phyloP scores from a whole-genome alignment of 92 coral and sea anemone species.

The Chrysogorgia sp. region DNA sequence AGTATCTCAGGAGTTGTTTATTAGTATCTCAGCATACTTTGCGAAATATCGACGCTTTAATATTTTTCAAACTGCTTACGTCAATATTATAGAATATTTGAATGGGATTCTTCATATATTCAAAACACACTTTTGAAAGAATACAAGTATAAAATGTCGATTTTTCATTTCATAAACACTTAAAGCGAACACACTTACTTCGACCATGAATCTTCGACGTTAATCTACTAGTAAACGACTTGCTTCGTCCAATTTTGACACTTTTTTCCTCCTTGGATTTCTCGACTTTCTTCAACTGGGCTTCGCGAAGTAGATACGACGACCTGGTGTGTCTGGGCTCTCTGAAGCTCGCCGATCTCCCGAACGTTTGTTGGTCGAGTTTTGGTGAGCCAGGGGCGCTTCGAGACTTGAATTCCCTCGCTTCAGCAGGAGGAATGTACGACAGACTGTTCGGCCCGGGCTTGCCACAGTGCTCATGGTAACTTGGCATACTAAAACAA shows the following conservation, averaged over 20 bases:
- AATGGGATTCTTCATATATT: too few species aligned
- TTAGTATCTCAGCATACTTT: too few species aligned
- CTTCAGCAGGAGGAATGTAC: conserved; percentile 90
- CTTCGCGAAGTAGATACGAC: conserved; percentile 52
- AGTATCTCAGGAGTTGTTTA: too few species aligned
- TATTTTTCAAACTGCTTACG: too few species aligned
- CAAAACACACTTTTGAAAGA: too few species aligned
- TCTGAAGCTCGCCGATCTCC: conserved; percentile 36
- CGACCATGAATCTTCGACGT: conserved; percentile 7
- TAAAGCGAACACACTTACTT: conserved; percentile 8
- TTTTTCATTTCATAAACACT: too few species aligned
- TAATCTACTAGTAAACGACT: conserved; percentile 71
- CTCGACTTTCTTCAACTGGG: conserved; percentile 65
- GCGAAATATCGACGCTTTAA: too few species aligned
- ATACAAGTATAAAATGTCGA: too few species aligned
- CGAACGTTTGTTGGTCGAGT: conserved; percentile 33
- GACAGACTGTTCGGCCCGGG: conserved; percentile 95
- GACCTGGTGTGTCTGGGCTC: conserved; percentile 65
- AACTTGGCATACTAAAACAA: conserved; percentile 74
- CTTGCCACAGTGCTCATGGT: conserved; percentile 91
- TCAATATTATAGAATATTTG: too few species aligned
- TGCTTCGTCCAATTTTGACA: conserved; percentile 79
- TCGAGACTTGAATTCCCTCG: conserved; percentile 86
- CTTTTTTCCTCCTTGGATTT: conserved; percentile 56
- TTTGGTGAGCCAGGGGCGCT: conserved; percentile 95